Percentiles rank a stretch among this genome's conserved stretches.
Conservation (phyloP, 2,113 vertebrate species). For the Odocoileus virginianus region DNA sequence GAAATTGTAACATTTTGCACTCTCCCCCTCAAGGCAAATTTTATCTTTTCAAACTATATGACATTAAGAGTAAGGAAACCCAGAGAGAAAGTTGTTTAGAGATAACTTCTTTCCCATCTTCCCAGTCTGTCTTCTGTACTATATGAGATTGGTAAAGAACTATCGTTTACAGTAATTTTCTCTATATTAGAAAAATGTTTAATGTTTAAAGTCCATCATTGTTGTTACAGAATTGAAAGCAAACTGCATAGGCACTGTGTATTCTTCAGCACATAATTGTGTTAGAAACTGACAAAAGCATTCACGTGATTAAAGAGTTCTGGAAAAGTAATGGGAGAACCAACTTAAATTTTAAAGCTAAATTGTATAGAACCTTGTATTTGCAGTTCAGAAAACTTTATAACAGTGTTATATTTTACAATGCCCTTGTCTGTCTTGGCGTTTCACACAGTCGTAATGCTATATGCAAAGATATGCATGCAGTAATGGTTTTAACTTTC, state of each 20-base stretch:
- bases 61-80: background rate
- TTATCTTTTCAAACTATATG: background rate
- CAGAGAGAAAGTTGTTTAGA: background rate
- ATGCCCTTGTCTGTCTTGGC: background rate
- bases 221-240: background rate
- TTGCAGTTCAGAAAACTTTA: background rate
- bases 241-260: background rate
- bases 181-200: background rate
- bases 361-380: background rate
- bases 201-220: background rate
- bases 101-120: background rate
- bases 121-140: background rate
- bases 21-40: background rate
- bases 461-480: background rate
- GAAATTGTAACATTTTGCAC: background rate
- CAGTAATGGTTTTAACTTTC: background rate
- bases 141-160: background rate
- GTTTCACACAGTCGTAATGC: background rate
- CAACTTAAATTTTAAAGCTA: background rate
- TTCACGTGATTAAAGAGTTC: background rate
- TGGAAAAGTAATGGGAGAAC: background rate
- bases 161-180: constrained; percentile 2
- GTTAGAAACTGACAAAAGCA: background rate
- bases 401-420: background rate
- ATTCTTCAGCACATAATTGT: background rate